Percentiles rank a stretch among this genome's conserved stretches.
phyloP scores from a whole-genome alignment of 2,797 vertebrate species.

The Catostomus latipinnis region DNA sequence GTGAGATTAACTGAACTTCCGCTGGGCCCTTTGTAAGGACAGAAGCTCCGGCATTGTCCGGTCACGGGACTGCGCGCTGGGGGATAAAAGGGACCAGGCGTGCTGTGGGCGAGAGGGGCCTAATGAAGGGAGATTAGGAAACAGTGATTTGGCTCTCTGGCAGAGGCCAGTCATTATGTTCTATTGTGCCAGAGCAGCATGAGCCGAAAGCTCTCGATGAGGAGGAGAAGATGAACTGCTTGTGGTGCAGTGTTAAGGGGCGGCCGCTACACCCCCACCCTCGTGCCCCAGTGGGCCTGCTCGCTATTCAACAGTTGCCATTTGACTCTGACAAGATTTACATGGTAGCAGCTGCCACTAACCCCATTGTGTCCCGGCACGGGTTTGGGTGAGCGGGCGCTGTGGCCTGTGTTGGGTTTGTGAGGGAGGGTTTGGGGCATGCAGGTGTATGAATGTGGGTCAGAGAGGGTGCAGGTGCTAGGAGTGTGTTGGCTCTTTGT shows the following conservation, averaged over 20 bases:
- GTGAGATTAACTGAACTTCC: slow-evolving; percentile 63
- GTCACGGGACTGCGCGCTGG: slow-evolving; percentile 33
- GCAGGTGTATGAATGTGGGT: slow-evolving; percentile 30
- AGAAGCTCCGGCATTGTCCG: slow-evolving; percentile 56
- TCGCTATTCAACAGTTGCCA: slow-evolving; percentile 64
- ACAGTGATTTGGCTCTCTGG: slow-evolving; percentile 57
- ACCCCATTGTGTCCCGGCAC: slow-evolving; percentile 33
- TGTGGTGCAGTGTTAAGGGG: slow-evolving; percentile 54
- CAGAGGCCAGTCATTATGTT: slow-evolving; percentile 57
- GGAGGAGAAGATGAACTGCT: slow-evolving; percentile 60
- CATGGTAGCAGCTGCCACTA: slow-evolving; percentile 60
- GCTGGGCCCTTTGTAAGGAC: slow-evolving; percentile 44
- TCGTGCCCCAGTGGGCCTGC: slow-evolving; percentile 28
- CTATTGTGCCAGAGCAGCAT: slow-evolving; percentile 59
- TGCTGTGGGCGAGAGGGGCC: slow-evolving; percentile 46
- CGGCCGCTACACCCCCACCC: slow-evolving; percentile 2
- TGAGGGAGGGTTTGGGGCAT: slow-evolving; percentile 7
- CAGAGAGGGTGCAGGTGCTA: slow-evolving; percentile 47
- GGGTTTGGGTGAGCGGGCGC: slow-evolving; percentile 17
- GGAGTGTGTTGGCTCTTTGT: slow-evolving; percentile 50
- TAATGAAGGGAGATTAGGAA: slow-evolving; percentile 64
- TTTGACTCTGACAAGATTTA: slow-evolving; percentile 64
- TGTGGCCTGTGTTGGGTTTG: slow-evolving; percentile 29
- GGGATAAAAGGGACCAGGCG: slow-evolving; percentile 49
- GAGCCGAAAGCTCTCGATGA: slow-evolving; percentile 54